Evolutionary conservation across 2,113 vertebrate genomes (phyloP).

Genomic region (Halcyon malimbica): DNA sequence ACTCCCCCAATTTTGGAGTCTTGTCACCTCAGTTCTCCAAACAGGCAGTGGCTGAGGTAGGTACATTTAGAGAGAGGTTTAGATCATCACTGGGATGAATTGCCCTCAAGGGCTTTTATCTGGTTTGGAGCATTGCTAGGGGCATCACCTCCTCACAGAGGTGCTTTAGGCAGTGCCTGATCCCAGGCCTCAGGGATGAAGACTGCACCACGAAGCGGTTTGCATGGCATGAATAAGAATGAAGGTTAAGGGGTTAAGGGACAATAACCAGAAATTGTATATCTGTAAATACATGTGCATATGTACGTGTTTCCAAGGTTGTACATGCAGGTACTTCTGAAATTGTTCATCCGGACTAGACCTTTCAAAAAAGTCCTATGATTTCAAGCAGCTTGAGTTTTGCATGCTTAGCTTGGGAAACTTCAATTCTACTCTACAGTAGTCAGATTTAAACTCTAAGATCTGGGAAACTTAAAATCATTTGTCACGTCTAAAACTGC

Average conservation of each 20-base stretch:
- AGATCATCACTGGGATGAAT: not conserved
- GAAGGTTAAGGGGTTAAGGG: not conserved
- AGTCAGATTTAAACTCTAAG: not conserved
- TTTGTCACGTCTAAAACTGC: not conserved
- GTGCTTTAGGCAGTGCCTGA: not conserved
- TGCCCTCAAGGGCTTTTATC: not conserved
- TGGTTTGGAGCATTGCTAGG: not conserved
- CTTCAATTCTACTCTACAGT: not conserved
- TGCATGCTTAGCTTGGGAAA: not conserved
- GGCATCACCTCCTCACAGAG: rapidly evolving
- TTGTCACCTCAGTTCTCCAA: not conserved
- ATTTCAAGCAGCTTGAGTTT: not conserved
- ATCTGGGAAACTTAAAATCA: not conserved
- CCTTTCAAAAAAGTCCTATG: not conserved
- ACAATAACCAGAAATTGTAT: not conserved
- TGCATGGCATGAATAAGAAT: not conserved
- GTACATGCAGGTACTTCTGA: not conserved
- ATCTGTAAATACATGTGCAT: no score
- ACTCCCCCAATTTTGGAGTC: not conserved
- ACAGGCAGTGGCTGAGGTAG: not conserved
- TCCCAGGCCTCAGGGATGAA: not conserved
- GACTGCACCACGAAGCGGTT: not conserved
- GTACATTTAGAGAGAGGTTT: not conserved
- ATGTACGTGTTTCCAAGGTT: not conserved
- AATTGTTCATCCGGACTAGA: not conserved